phyloP scores from a whole-genome alignment of 2,888 invertebrate species.

The Ectobius pallidus region DNA sequence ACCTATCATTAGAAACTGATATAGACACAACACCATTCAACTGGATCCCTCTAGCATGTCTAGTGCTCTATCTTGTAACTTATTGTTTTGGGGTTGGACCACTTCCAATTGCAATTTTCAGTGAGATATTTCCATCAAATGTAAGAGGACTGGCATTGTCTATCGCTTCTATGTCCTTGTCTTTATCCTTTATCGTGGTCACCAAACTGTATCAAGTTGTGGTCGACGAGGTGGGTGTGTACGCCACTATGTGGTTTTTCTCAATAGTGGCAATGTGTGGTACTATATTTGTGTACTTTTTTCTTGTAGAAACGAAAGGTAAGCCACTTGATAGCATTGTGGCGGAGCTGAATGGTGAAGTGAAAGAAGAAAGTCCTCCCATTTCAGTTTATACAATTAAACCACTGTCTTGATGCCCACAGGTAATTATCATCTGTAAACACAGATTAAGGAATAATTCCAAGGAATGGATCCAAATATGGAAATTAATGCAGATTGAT shows the following conservation, averaged over 20 bases:
- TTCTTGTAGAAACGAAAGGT: constrained; percentile 68
- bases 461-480: no score
- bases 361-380: background rate
- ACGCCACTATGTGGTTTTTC: constrained; percentile 77
- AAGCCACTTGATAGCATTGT: constrained; percentile 66
- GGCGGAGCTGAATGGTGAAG: background rate
- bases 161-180: constrained; percentile 65
- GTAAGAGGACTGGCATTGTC: constrained; percentile 70
- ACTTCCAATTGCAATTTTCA: constrained; percentile 66
- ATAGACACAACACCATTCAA: constrained; percentile 58
- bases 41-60: constrained; percentile 64
- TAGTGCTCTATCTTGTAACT: constrained; percentile 66
- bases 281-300: constrained; percentile 69
- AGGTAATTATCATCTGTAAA: no score
- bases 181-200: constrained; percentile 64
- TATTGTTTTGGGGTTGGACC: constrained; percentile 68
- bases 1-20: constrained; percentile 58
- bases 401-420: no score
- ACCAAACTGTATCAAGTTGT: constrained; percentile 65
- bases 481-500: no score
- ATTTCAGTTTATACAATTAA: background rate
- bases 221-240: constrained; percentile 61
- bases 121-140: constrained; percentile 68
- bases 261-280: constrained; percentile 69
- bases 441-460: no score